Evolutionary conservation across 92 coral and sea anemone genomes (phyloP).

Genomic region (Plumapathes pennacea): DNA sequence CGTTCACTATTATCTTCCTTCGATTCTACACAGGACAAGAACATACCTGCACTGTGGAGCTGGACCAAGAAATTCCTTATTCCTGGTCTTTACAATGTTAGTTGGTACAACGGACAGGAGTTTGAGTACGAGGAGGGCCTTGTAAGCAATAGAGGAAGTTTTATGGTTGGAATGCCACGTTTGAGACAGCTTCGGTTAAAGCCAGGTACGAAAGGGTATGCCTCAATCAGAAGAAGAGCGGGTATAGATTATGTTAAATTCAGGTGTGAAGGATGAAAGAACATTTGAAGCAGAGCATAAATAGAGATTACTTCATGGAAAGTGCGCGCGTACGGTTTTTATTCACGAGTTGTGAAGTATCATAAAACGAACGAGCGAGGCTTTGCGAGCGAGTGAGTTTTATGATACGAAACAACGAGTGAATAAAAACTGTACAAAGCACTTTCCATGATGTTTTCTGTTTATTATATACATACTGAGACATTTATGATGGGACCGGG

Average conservation of each 20-base stretch:
- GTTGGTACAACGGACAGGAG: conserved; percentile 69
- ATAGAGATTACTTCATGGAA: neutral
- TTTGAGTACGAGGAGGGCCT: conserved; percentile 68
- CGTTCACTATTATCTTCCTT: neutral
- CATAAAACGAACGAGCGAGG: too few relatives aligned
- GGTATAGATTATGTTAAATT: too few relatives aligned
- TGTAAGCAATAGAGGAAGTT: conserved; percentile 50
- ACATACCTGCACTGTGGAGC: conserved; percentile 60
- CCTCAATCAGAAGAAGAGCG: too few relatives aligned
- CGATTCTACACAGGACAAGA: conserved; percentile 14
- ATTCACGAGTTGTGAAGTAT: too few relatives aligned
- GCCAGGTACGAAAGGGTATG: conserved; percentile 28
- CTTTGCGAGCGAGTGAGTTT: too few relatives aligned
- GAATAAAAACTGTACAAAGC: too few relatives aligned
- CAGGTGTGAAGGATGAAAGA: neutral
- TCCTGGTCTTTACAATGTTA: conserved; percentile 56
- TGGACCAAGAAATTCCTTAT: conserved; percentile 53
- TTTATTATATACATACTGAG: too few relatives aligned
- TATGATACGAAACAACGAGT: too few relatives aligned
- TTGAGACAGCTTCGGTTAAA: conserved; percentile 63
- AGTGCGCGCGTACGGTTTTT: neutral
- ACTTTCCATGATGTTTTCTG: too few relatives aligned
- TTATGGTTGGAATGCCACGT: conserved; percentile 83
- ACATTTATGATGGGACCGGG: too few relatives aligned
- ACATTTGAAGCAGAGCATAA: neutral